Conservation (phyloP, 2,113 vertebrate genomes). For the Lepisosteus oculatus region DNA sequence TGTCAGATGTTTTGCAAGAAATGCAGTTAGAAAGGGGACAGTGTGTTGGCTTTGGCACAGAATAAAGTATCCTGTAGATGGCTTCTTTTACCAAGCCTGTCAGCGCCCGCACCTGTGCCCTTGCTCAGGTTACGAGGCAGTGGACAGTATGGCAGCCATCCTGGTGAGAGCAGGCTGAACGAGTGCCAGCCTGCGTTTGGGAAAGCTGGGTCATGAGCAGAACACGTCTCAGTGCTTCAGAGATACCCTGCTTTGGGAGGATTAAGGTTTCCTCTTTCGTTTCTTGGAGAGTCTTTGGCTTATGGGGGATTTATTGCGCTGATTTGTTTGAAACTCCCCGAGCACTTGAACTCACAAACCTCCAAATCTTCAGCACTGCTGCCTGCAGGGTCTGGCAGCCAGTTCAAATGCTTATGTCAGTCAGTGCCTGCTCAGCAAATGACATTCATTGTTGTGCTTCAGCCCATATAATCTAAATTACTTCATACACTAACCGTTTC, state of each 20-base stretch:
- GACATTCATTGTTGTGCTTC: not conserved
- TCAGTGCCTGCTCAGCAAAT: not conserved
- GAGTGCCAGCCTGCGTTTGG: slow-evolving; percentile 1
- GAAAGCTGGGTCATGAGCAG: slow-evolving; percentile 8
- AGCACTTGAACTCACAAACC: not conserved
- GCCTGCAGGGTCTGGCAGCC: not conserved
- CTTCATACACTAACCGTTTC: not conserved
- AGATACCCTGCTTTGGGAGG: not conserved
- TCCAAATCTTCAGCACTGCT: not conserved
- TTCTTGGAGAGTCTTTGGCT: not conserved
- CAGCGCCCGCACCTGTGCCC: slow-evolving; percentile 25
- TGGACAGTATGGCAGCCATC: slow-evolving; percentile 7
- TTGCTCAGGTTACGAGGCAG: slow-evolving; percentile 8
- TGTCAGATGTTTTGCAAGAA: too few relatives aligned
- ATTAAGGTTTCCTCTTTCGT: not conserved
- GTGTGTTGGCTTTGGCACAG: slow-evolving; percentile 4
- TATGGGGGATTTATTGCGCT: too few relatives aligned
- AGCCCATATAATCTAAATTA: not conserved
- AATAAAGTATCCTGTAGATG: slow-evolving; percentile 10
- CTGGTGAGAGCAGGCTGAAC: not conserved
- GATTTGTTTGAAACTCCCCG: not conserved
- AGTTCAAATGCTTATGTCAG: not conserved
- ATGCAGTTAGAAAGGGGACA: not conserved
- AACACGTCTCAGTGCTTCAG: not conserved
- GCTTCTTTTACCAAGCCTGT: slow-evolving; percentile 21